A percentile compares a stretch with the other conserved stretches of the same genome.
Evolutionary conservation across 2,888 invertebrate species (phyloP).

Genomic region (Nesidiocoris tenuis): DNA sequence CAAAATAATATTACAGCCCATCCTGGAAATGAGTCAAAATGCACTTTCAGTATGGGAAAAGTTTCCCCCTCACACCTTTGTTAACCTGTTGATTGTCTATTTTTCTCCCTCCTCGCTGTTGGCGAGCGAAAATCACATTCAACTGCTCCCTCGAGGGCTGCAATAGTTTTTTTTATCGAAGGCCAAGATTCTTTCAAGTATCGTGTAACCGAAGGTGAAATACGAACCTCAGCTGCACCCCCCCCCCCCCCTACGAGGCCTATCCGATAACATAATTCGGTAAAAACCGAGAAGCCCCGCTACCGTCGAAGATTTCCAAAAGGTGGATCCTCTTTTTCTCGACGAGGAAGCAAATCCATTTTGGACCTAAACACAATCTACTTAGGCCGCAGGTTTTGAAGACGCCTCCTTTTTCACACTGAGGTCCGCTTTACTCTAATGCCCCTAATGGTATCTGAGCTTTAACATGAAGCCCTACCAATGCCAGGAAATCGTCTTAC

Average conservation of each 20-base stretch:
- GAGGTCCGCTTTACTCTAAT: conserved; percentile 13
- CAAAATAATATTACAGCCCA: no score
- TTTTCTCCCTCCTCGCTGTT: no score
- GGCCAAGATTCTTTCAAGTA: conserved; percentile 33
- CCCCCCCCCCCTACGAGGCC: conserved; percentile 6
- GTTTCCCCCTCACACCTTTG: no score
- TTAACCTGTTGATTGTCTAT: conserved; percentile 19
- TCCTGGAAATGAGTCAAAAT: no score
- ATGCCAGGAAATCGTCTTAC: not conserved
- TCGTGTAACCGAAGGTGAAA: conserved; percentile 35
- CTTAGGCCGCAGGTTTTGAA: not conserved
- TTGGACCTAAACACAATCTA: conserved; percentile 19
- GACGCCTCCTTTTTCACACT: not conserved
- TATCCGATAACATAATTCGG: conserved; percentile 42
- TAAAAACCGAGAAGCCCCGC: conserved; percentile 41
- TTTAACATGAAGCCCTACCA: not conserved
- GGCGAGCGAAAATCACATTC: conserved; percentile 24
- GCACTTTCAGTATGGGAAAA: no score
- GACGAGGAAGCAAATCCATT: conserved; percentile 5
- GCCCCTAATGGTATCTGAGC: conserved; percentile 39
- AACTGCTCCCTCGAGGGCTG: conserved; percentile 17
- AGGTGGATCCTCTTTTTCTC: conserved; percentile 29
- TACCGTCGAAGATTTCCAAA: conserved; percentile 30
- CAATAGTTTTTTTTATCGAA: not conserved
- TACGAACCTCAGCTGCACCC: conserved; percentile 24